phyloP scores from a whole-genome alignment of 1,140 invertebrate genomes.

The Drosophila pruinosa region DNA sequence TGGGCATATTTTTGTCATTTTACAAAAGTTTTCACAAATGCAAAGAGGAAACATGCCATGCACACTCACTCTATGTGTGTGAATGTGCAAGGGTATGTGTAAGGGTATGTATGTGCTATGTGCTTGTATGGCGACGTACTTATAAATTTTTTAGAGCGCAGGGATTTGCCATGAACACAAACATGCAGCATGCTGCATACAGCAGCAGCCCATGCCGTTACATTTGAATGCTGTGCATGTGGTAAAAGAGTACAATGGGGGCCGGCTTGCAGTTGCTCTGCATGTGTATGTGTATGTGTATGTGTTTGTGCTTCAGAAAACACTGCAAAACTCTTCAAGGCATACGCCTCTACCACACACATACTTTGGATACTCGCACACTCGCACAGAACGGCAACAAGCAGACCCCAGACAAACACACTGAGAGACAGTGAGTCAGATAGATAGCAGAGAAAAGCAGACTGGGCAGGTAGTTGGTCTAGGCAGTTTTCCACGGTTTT shows the following conservation, averaged over 20 bases:
- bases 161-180: slow-evolving; percentile 77
- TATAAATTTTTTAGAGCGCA: slow-evolving; percentile 79
- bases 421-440: slow-evolving; percentile 22
- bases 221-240: slow-evolving; percentile 15
- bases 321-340: slow-evolving; percentile 72
- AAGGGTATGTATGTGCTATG: neutral
- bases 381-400: neutral
- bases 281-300: neutral
- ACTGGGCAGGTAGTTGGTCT: slow-evolving; percentile 54
- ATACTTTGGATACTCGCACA: slow-evolving; percentile 44
- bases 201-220: neutral
- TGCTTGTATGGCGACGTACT: slow-evolving; percentile 51
- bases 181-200: slow-evolving; percentile 49
- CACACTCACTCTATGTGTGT: slow-evolving; percentile 6
- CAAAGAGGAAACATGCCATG: slow-evolving; percentile 52
- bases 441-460: slow-evolving; percentile 7
- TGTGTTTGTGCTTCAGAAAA: slow-evolving; percentile 58
- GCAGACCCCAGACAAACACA: slow-evolving; percentile 57
- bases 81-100: neutral
- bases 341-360: slow-evolving; percentile 32
- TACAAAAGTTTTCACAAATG: slow-evolving; percentile 77
- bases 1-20: slow-evolving; percentile 81
- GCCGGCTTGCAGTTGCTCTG: slow-evolving; percentile 15
- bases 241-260: slow-evolving; percentile 27
- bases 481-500: slow-evolving; percentile 47